Conservation (phyloP, 2,113 vertebrate genomes). For the Colinus virginianus region DNA sequence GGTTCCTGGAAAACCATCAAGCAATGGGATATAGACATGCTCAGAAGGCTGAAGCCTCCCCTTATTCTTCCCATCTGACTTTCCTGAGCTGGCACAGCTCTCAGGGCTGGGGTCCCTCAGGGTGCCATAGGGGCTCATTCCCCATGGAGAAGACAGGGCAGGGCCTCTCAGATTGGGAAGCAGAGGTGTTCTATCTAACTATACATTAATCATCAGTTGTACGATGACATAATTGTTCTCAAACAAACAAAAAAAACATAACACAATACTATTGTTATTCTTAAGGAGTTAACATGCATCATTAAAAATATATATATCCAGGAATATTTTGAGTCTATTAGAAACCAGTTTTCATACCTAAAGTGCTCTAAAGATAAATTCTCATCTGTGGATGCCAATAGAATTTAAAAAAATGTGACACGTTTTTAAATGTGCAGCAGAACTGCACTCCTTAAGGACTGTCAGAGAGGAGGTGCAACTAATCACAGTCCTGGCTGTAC, state of each 20-base stretch:
- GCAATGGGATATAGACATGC: background rate
- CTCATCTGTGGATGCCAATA: background rate
- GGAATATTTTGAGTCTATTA: background rate
- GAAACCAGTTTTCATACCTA: background rate
- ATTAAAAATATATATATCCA: background rate
- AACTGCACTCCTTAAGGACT: background rate
- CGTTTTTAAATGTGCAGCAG: background rate
- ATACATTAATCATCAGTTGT: background rate
- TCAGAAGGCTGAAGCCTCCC: background rate
- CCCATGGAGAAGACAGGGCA: background rate
- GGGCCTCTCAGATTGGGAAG: background rate
- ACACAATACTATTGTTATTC: background rate
- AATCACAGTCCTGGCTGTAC: background rate
- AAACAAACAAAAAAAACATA: background rate
- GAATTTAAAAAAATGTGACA: background rate
- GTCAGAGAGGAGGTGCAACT: background rate
- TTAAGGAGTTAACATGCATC: background rate
- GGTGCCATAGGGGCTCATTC: accelerated
- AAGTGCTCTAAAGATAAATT: background rate
- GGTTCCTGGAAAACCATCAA: background rate
- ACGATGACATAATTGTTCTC: background rate
- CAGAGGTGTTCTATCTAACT: accelerated
- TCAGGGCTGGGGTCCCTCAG: accelerated
- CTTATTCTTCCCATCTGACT: accelerated
- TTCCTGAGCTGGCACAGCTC: background rate